A percentile compares a stretch with the other conserved stretches of the same genome.
Evolutionary conservation across 2,888 invertebrate genomes (phyloP).

Genomic region (Drosophila colorata): DNA sequence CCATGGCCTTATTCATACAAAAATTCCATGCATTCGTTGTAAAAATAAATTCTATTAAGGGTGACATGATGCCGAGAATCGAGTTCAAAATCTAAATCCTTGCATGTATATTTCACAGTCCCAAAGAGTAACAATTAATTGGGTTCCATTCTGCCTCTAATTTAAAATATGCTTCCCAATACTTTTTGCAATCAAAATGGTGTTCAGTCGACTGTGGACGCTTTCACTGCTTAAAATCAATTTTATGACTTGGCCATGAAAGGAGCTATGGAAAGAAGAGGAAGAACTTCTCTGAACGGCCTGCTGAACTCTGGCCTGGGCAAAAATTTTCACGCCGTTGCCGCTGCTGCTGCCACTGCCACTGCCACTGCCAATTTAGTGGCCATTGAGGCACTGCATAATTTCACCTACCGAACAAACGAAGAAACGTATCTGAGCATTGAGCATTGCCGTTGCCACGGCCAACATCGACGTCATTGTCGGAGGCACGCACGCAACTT

Average conservation of each 20-base stretch:
- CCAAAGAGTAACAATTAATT: too few species aligned
- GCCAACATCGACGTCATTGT: constrained; percentile 17
- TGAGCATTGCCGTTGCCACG: constrained; percentile 54
- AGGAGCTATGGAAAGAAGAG: constrained; percentile 18
- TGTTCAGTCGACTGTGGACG: constrained; percentile 30
- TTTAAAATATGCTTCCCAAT: constrained; percentile 4
- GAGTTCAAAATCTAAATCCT: too few species aligned
- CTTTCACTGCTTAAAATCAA: constrained; percentile 78
- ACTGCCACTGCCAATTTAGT: constrained; percentile 40
- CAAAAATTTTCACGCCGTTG: constrained; percentile 72
- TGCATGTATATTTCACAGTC: too few species aligned
- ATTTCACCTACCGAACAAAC: constrained; percentile 64
- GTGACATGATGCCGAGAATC: too few species aligned
- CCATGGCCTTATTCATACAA: too few species aligned
- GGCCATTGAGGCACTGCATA: constrained; percentile 62
- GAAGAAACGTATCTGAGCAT: constrained; percentile 29
- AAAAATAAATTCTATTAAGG: too few species aligned
- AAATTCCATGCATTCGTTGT: too few species aligned
- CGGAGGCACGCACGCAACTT: constrained; percentile 67
- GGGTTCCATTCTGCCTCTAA: constrained; percentile 16
- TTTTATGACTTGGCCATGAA: constrained; percentile 72
- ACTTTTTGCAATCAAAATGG: background rate
- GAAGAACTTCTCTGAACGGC: constrained; percentile 31
- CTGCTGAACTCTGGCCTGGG: constrained; percentile 75
- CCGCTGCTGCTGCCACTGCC: constrained; percentile 41